phyloP scores from a whole-genome alignment of 2,113 vertebrate species.

The Poeciliopsis retropinna region DNA sequence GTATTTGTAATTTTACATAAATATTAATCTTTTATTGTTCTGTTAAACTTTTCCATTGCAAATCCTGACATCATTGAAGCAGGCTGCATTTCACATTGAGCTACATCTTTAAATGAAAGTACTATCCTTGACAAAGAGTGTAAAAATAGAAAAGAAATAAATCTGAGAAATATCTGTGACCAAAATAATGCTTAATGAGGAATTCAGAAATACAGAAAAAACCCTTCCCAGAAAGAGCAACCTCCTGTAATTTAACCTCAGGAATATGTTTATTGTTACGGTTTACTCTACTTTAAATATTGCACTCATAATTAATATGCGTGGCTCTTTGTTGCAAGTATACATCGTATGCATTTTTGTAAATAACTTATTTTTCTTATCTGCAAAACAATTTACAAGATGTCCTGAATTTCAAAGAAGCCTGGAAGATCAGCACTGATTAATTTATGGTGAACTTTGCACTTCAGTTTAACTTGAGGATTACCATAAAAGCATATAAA shows the following conservation, averaged over 20 bases:
- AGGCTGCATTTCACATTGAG: too few relatives aligned
- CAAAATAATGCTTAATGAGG: neutral
- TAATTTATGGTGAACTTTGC: slow-evolving; percentile 20
- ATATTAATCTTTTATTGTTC: too few relatives aligned
- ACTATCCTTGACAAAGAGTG: neutral
- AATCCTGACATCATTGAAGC: neutral
- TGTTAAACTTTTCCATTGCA: neutral
- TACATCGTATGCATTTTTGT: slow-evolving; percentile 33
- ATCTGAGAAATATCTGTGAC: neutral
- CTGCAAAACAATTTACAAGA: slow-evolving; percentile 41
- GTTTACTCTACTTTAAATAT: slow-evolving; percentile 39
- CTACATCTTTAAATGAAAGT: neutral
- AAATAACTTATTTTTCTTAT: slow-evolving; percentile 53
- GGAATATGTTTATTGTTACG: slow-evolving; percentile 34
- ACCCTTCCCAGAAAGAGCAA: slow-evolving; percentile 1
- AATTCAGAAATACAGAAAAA: neutral
- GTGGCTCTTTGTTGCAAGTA: slow-evolving; percentile 14
- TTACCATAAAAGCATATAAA: neutral
- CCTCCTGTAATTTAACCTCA: neutral
- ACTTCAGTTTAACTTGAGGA: neutral
- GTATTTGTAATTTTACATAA: neutral
- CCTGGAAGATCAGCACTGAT: slow-evolving; percentile 12
- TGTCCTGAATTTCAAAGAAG: slow-evolving; percentile 35
- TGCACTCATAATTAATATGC: slow-evolving; percentile 48
- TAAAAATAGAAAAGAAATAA: too few relatives aligned